A percentile compares a stretch with the other conserved stretches of the same genome.
phyloP scores from a whole-genome alignment of 1,140 invertebrate species.

The Heliconius eleuchia region DNA sequence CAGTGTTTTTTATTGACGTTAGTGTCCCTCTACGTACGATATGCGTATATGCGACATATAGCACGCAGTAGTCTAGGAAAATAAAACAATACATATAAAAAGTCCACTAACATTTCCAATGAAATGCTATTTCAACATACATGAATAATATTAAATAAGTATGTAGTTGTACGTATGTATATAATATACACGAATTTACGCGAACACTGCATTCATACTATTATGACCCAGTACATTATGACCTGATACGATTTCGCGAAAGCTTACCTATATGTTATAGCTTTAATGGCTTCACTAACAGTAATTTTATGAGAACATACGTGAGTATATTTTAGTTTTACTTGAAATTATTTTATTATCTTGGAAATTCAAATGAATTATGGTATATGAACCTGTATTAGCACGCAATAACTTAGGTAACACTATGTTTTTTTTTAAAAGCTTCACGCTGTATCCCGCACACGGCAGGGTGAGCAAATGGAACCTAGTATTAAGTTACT shows the following conservation, averaged over 20 bases:
- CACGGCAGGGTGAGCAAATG: too few relatives aligned
- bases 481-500: too few relatives aligned
- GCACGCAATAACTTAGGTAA: too few relatives aligned
- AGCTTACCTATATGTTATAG: background rate
- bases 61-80: too few relatives aligned
- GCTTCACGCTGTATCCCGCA: too few relatives aligned
- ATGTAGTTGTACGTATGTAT: background rate
- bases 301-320: background rate
- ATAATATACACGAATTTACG: background rate
- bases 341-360: background rate
- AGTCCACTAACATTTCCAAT: background rate
- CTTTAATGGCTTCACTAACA: slow-evolving; percentile 6
- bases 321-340: background rate
- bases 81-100: background rate
- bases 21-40: too few relatives aligned
- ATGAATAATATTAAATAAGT: background rate
- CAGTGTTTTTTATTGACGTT: too few relatives aligned
- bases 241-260: slow-evolving; percentile 3
- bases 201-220: background rate
- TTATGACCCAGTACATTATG: background rate
- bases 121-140: background rate
- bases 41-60: too few relatives aligned
- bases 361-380: background rate
- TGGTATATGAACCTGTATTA: too few relatives aligned
- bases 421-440: too few relatives aligned